A percentile compares a stretch with the other conserved stretches of the same genome.
Evolutionary conservation across 2,888 invertebrate genomes (phyloP).

Genomic region (Pristionchus japonicus): DNA sequence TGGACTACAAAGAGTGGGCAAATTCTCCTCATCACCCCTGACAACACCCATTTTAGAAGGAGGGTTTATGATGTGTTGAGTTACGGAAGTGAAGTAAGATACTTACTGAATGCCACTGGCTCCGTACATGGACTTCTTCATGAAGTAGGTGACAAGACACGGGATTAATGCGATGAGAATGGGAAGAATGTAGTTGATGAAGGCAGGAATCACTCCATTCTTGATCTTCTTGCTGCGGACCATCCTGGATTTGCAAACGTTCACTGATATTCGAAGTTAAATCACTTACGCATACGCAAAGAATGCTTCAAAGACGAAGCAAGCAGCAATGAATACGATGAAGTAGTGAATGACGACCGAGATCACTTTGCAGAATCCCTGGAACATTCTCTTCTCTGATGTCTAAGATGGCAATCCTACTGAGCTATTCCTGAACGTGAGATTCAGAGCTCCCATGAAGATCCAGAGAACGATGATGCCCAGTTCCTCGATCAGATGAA

Average conservation of each 20-base stretch:
- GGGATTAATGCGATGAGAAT: constrained; percentile 55
- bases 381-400: not conserved
- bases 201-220: constrained; percentile 56
- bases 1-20: not conserved
- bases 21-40: not conserved
- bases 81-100: not conserved
- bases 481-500: constrained; percentile 61
- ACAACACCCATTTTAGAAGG: not conserved
- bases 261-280: not conserved
- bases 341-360: constrained; percentile 58
- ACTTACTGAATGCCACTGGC: constrained; percentile 47
- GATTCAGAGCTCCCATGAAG: constrained; percentile 56
- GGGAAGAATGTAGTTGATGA: constrained; percentile 58
- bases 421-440: constrained; percentile 7
- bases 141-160: constrained; percentile 54
- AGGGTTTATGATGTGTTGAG: not conserved
- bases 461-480: constrained; percentile 55
- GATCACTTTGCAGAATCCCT: constrained; percentile 58
- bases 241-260: constrained; percentile 32
- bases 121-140: constrained; percentile 48
- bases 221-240: constrained; percentile 45
- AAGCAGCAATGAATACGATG: constrained; percentile 56
- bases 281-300: constrained; percentile 60
- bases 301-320: constrained; percentile 58
- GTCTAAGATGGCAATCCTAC: not conserved